Base-by-base conservation (phyloP, 2,888 invertebrate genomes). In the Xylophagus ater region DNA sequence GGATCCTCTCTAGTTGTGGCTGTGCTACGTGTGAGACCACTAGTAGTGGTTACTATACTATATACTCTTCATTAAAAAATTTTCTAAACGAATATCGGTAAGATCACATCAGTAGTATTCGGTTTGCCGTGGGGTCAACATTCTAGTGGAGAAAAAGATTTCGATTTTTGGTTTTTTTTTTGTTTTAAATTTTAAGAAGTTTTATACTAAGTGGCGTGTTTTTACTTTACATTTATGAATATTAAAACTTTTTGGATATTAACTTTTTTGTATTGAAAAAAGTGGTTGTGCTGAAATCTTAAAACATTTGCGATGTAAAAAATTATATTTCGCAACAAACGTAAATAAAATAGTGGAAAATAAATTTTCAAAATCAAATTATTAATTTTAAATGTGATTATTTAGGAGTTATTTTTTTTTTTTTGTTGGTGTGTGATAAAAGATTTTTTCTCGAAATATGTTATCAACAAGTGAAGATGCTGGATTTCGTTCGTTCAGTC, bases 381-480 rank as follows among this genome's bases (percentile, higher is more conserved):
- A n/a, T n/a, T n/a, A n/a, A n/a, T n/a, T n/a, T n/a, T n/a, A n/a
- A n/a, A n/a, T n/a, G n/a, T n/a, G n/a, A n/a, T n/a, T n/a, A n/a
- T n/a, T n/a, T n/a, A n/a, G n/a, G n/a, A n/a, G n/a, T n/a, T n/a
- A n/a, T n/a, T n/a, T n/a, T n/a, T n/a, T n/a, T n/a, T n/a, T n/a
- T n/a, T n/a, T n/a, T n/a, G n/a, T n/a, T n/a, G n/a, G n/a, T n/a
- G n/a, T n/a, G n/a, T n/a, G n/a, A n/a, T n/a, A n/a, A n/a, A n/a
- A n/a, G n/a, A n/a, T n/a, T n/a, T n/a, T n/a, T n/a, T n/a, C n/a
- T n/a, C n/a, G n/a, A 43, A 59, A 59, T 55, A 63, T 65, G 63
- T 51, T 65, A 50, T 64, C 63, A 36, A 59, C 62, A 47, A 65
- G 65, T 53, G 65, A 65, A 54, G 65, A 65, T 58, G 65, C 65